These are phyloP conservation scores for Cataglyphis livida DNA, from an alignment of 2,888 invertebrate genomes.

Conservation along the genomic window DNA sequence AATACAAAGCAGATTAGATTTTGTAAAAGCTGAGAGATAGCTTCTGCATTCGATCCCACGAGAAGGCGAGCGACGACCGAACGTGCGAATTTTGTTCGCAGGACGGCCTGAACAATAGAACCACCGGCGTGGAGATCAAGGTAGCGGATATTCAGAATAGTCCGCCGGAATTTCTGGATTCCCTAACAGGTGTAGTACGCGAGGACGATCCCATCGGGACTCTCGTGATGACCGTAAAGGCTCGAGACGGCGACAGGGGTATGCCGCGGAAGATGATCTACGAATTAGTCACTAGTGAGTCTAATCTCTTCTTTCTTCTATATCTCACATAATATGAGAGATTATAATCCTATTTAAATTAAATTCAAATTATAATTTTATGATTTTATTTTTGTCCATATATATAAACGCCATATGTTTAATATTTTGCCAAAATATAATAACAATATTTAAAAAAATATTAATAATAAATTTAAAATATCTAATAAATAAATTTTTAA, in stretches of 20 bases:
- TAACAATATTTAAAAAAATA: too few species aligned
- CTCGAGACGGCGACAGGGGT: conserved; percentile 94
- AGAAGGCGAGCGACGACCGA: not conserved
- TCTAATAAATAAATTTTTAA: not conserved
- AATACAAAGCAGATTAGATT: not conserved
- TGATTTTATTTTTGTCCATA: not conserved
- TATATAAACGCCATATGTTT: not conserved
- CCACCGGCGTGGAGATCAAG: conserved; percentile 91
- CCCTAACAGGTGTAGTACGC: conserved; percentile 91
- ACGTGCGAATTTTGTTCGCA: conserved; percentile 79
- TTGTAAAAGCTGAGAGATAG: not conserved
- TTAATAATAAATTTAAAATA: too few species aligned
- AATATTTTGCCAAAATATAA: too few species aligned
- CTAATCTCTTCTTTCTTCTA: not conserved
- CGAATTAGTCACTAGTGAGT: conserved; percentile 93
- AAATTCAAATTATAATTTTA: not conserved
- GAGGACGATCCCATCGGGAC: conserved; percentile 95
- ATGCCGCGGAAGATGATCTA: conserved; percentile 92
- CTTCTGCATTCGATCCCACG: not conserved
- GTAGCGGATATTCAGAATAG: conserved; percentile 95
- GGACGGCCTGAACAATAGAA: conserved; percentile 93
- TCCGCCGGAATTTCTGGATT: conserved; percentile 93
- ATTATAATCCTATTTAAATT: not conserved
- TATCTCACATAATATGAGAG: not conserved
- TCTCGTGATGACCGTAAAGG: conserved; percentile 92